Conservation (phyloP, 2,888 invertebrate genomes). For the Lathronympha strigana region DNA sequence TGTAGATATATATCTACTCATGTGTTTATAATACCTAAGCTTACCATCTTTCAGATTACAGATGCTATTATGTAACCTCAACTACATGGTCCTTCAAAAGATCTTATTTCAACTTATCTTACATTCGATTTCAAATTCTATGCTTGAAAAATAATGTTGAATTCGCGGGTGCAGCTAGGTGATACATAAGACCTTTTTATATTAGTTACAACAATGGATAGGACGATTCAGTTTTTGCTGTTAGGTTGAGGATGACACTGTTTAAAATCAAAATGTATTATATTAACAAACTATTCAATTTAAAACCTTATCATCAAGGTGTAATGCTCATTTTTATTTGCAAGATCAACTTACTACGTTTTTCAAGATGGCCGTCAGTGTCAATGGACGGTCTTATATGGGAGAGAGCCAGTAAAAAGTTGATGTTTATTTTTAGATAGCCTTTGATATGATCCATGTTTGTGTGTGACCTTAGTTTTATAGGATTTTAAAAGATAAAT, state of each 20-base stretch:
- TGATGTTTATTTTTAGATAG: conserved; percentile 17
- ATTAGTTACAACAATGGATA: background rate
- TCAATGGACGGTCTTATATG: conserved; percentile 27
- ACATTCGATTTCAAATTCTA: background rate
- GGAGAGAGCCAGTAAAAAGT: conserved; percentile 23
- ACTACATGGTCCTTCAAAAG: background rate
- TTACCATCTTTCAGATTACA: background rate
- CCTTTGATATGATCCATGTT: background rate
- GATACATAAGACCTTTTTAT: background rate
- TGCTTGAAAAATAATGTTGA: background rate
- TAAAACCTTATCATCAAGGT: background rate
- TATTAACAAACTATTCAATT: background rate
- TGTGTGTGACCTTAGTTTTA: conserved; percentile 19
- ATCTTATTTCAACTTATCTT: background rate
- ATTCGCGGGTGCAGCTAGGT: background rate
- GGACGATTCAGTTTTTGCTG: conserved; percentile 15
- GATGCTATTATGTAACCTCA: background rate
- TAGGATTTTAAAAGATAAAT: background rate
- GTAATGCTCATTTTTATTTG: background rate
- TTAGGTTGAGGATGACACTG: background rate
- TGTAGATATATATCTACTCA: background rate
- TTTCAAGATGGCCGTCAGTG: background rate
- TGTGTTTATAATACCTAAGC: background rate
- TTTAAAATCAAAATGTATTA: background rate
- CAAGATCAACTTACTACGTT: background rate